phyloP scores from a whole-genome alignment of 2,797 vertebrate species.

The Helicolenus hilgendorfi region DNA sequence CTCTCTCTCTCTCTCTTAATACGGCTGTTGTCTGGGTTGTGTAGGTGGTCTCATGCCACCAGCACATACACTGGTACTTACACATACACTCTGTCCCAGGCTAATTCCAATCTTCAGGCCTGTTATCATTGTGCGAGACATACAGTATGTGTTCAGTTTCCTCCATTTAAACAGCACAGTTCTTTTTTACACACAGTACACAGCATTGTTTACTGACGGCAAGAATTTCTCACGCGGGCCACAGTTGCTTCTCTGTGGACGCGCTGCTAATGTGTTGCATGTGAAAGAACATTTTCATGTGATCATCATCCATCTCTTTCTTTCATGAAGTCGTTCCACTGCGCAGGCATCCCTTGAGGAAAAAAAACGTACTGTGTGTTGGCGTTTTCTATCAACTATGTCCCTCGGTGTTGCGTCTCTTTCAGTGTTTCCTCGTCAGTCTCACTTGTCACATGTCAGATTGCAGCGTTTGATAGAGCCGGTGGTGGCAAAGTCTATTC shows the following conservation, averaged over 20 bases:
- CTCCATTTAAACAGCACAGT: background rate
- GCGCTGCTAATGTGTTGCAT: conserved; percentile 64
- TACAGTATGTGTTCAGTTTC: background rate
- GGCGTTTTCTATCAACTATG: conserved; percentile 55
- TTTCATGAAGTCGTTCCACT: conserved; percentile 27
- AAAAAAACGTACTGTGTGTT: conserved; percentile 1
- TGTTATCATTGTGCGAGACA: conserved; percentile 14
- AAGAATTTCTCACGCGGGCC: background rate
- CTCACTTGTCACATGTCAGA: conserved; percentile 32
- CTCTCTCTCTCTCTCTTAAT: background rate
- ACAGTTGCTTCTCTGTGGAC: conserved; percentile 44
- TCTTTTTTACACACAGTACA: conserved; percentile 17
- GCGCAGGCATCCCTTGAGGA: conserved; percentile 31
- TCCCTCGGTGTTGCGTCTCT: conserved; percentile 30
- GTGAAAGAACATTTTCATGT: conserved; percentile 62
- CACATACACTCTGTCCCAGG: conserved; percentile 40
- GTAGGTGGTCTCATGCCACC: conserved; percentile 9
- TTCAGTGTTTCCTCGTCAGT: conserved; percentile 39
- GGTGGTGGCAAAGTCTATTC: background rate
- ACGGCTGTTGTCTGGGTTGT: background rate
- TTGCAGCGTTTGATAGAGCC: conserved; percentile 14
- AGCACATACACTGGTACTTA: background rate
- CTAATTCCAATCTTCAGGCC: conserved; percentile 24
- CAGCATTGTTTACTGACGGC: conserved; percentile 37
- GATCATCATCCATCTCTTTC: conserved; percentile 68